Percentiles rank a stretch among this genome's conserved stretches.
Conservation (phyloP, 2,797 vertebrate genomes). For the Xiphophorus birchmanni region DNA sequence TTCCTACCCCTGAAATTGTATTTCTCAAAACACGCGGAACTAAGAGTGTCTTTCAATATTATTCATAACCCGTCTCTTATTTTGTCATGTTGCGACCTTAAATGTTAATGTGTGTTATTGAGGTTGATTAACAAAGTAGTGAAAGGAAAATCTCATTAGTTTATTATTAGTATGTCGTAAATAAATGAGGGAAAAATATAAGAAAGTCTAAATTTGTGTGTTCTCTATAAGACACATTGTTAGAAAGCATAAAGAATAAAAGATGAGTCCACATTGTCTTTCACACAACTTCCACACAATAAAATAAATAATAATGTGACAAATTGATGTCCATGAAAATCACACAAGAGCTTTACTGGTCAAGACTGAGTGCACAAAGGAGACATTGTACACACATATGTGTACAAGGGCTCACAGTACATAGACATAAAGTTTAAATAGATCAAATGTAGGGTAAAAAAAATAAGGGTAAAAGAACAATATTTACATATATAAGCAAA, state of each 20-base stretch:
- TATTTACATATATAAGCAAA: too few relatives aligned
- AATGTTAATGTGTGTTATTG: background rate
- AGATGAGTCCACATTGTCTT: background rate
- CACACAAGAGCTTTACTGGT: too few relatives aligned
- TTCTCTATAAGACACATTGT: background rate
- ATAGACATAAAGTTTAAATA: too few relatives aligned
- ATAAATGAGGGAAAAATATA: too few relatives aligned
- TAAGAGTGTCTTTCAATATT: background rate
- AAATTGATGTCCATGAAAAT: too few relatives aligned
- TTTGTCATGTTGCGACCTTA: background rate
- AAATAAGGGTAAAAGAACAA: too few relatives aligned
- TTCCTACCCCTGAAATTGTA: background rate
- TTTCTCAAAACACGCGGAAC: background rate
- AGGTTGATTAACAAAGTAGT: background rate
- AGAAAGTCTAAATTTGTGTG: too few relatives aligned
- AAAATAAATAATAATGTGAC: background rate
- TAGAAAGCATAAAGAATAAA: background rate
- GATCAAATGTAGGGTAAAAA: too few relatives aligned
- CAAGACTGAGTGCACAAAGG: too few relatives aligned
- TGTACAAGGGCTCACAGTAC: too few relatives aligned
- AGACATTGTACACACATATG: too few relatives aligned
- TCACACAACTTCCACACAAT: background rate
- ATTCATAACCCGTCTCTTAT: background rate
- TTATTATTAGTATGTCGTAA: too few relatives aligned
- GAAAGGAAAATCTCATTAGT: background rate